Conservation (phyloP, 2,888 invertebrate genomes). For the Oligia strigilis region DNA sequence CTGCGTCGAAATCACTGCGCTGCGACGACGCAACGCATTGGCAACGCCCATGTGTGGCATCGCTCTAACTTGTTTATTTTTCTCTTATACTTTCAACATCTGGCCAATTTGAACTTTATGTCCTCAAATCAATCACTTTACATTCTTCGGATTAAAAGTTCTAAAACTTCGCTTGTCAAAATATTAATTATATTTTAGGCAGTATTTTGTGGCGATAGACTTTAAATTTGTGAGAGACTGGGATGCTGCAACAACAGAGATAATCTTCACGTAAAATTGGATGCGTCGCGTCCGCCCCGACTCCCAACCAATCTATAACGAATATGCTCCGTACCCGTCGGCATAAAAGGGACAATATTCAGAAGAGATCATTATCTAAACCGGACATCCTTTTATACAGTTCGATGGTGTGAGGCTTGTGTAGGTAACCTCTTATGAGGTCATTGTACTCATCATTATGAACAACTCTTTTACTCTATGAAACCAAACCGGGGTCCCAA, state of each 20-base stretch:
- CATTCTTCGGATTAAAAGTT: slow-evolving; percentile 26
- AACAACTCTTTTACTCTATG: no score
- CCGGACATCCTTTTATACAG: slow-evolving; percentile 51
- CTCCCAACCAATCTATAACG: slow-evolving; percentile 66
- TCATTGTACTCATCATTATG: no score
- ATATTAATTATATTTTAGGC: slow-evolving; percentile 68
- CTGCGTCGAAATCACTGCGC: neutral
- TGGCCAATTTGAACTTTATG: neutral
- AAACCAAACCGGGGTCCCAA: no score
- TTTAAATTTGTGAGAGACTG: slow-evolving; percentile 74
- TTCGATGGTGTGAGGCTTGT: slow-evolving; percentile 40
- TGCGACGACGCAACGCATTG: neutral
- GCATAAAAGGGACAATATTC: slow-evolving; percentile 62
- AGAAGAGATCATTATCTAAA: slow-evolving; percentile 55
- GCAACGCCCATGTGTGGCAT: no score
- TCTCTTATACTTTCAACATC: neutral
- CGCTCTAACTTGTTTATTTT: neutral
- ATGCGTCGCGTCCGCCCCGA: slow-evolving; percentile 72
- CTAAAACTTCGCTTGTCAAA: slow-evolving; percentile 64
- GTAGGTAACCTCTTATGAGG: neutral
- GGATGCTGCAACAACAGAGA: slow-evolving; percentile 80
- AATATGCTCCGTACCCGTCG: slow-evolving; percentile 51
- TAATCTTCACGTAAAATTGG: slow-evolving; percentile 80
- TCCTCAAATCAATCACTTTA: slow-evolving; percentile 2
- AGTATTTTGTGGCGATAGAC: slow-evolving; percentile 71